Conservation (phyloP, 23 tunicate genomes). For the Diplosoma virens region DNA sequence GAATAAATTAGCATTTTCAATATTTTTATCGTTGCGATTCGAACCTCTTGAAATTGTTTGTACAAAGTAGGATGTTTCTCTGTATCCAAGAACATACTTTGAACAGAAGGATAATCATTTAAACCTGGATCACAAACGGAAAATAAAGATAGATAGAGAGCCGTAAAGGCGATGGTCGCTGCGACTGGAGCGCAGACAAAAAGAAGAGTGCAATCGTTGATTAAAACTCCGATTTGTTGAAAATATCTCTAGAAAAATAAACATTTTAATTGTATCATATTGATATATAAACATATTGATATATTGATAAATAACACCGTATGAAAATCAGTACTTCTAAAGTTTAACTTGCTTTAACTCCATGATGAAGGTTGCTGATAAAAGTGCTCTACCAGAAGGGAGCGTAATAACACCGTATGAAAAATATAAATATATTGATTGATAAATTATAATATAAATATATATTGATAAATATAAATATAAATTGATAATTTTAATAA, state of each 20-base stretch:
- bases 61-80: not conserved
- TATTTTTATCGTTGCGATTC: not conserved
- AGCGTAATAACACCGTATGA: too few species aligned
- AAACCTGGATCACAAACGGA: not conserved
- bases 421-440: too few species aligned
- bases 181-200: constrained; percentile 19
- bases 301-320: too few species aligned
- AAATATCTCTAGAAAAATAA: not conserved
- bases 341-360: too few species aligned
- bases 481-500: too few species aligned
- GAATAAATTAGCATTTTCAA: not conserved
- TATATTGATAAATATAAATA: too few species aligned
- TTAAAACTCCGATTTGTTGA: not conserved
- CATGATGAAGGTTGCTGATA: too few species aligned
- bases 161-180: not conserved
- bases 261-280: not conserved
- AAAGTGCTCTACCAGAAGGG: too few species aligned
- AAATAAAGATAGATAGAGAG: not conserved
- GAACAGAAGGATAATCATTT: not conserved
- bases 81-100: constrained; percentile 22
- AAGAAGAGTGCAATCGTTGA: not conserved
- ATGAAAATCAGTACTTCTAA: too few species aligned
- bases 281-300: not conserved
- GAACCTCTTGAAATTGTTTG: constrained; percentile 13
- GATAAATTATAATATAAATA: too few species aligned